phyloP scores from a whole-genome alignment of 2,888 invertebrate genomes.

The Pinctada fucata region DNA sequence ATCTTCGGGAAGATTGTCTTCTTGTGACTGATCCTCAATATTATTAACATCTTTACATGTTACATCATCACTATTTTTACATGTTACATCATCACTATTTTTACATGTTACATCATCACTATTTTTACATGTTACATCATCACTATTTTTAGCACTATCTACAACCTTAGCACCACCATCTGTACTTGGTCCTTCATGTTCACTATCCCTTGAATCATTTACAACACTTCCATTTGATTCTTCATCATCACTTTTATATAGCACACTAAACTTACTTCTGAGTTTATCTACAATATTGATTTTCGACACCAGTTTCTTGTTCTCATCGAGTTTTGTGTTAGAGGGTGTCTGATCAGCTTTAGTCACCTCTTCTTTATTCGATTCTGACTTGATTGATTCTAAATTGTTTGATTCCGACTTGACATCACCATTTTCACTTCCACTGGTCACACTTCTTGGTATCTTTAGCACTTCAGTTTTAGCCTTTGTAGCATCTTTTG shows the following conservation, averaged over 20 bases:
- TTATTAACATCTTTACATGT: background rate
- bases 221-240: conserved; percentile 17
- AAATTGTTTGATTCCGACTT: background rate
- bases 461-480: background rate
- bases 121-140: background rate
- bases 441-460: background rate
- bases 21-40: background rate
- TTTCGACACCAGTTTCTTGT: background rate
- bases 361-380: background rate
- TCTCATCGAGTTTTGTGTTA: background rate
- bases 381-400: background rate
- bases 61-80: background rate
- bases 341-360: background rate
- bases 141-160: background rate
- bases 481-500: background rate
- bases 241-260: conserved; percentile 22
- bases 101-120: background rate
- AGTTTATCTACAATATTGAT: conserved; percentile 36
- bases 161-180: background rate
- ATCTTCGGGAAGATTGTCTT: background rate
- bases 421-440: background rate
- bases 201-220: conserved; percentile 9
- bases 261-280: conserved; percentile 27
- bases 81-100: background rate
- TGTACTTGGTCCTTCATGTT: background rate